These are phyloP conservation scores for Thamnaconus septentrionalis DNA, from an alignment of 2,113 vertebrate species.

Conservation along the genomic window DNA sequence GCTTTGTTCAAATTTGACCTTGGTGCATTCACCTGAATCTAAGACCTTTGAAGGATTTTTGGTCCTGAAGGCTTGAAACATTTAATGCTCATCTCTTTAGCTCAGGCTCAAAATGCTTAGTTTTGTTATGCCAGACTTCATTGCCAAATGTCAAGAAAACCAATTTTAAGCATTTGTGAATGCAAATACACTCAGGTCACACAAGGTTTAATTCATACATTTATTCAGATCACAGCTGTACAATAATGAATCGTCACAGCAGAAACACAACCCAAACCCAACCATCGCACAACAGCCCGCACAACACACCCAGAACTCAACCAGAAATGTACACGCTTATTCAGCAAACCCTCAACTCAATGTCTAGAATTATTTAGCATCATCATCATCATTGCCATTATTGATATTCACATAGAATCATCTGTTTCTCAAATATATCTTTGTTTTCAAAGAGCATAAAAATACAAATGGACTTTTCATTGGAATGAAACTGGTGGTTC, in stretches of 20 bases:
- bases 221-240: conserved; percentile 75
- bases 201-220: conserved; percentile 59
- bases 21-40: too few species aligned
- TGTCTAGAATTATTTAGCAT: conserved; percentile 37
- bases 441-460: conserved; percentile 73
- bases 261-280: conserved; percentile 70
- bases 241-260: conserved; percentile 71
- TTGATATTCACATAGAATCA: conserved; percentile 63
- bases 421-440: conserved; percentile 70
- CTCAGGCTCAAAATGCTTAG: too few species aligned
- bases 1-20: too few species aligned
- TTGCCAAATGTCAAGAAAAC: too few species aligned
- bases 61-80: too few species aligned
- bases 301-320: conserved; percentile 69
- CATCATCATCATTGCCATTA: background rate
- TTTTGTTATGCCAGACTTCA: too few species aligned
- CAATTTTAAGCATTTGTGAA: too few species aligned
- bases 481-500: conserved; percentile 54
- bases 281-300: conserved; percentile 66
- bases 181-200: background rate
- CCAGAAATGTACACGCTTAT: conserved; percentile 59
- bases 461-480: conserved; percentile 71
- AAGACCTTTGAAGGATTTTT: too few species aligned
- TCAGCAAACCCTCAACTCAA: conserved; percentile 51
- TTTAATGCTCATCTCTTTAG: too few species aligned